A percentile compares a stretch with the other conserved stretches of the same genome.
Conservation (phyloP, 1,140 invertebrate genomes). For the Ceratina calcarata region DNA sequence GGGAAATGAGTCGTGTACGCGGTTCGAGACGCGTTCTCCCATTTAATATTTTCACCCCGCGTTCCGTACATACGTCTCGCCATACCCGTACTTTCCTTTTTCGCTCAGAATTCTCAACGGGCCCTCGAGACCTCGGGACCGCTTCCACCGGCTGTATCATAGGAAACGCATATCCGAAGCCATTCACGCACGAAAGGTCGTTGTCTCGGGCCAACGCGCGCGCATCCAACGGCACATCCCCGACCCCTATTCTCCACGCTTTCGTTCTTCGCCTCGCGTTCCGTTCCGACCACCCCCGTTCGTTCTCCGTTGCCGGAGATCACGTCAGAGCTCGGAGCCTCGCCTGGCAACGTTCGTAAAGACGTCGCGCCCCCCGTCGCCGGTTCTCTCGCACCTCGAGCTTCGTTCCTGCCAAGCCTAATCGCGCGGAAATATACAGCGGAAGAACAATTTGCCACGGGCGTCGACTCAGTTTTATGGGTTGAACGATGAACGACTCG, state of each 20-base stretch:
- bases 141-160: conserved; percentile 13
- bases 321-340: conserved; percentile 53
- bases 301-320: conserved; percentile 53
- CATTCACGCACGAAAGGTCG: conserved; percentile 44
- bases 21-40: background rate
- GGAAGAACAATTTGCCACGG: conserved; percentile 36
- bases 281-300: background rate
- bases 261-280: conserved; percentile 30
- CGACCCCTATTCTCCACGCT: background rate
- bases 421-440: conserved; percentile 50
- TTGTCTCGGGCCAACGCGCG: conserved; percentile 34
- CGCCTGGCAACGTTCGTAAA: conserved; percentile 56
- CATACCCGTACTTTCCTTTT: background rate
- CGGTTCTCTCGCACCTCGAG: conserved; percentile 15
- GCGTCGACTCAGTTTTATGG: conserved; percentile 47
- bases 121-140: conserved; percentile 24
- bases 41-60: conserved; percentile 13
- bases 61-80: conserved; percentile 22
- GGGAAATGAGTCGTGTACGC: too few relatives aligned
- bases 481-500: conserved; percentile 29
- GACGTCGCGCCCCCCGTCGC: conserved; percentile 15
- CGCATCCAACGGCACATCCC: background rate
- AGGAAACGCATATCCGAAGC: conserved; percentile 44
- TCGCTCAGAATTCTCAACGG: conserved; percentile 11
- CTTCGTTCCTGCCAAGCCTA: conserved; percentile 36